These are phyloP conservation scores for Liopterus haemorrhoidalis DNA, from an alignment of 2,888 invertebrate species.

Conservation along the genomic window DNA sequence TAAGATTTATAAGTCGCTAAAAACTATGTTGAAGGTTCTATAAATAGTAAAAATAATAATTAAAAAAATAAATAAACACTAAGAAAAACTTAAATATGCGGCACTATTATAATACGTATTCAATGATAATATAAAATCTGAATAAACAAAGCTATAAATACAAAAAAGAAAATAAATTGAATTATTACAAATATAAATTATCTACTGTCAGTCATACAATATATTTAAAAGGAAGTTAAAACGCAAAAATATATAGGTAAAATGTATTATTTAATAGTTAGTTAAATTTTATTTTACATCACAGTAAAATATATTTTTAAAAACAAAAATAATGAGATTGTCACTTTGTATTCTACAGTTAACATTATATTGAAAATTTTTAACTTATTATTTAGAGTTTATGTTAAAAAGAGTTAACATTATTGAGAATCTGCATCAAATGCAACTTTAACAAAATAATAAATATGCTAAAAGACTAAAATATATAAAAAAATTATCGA, in stretches of 20 bases:
- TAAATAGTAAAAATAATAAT: conserved; percentile 37
- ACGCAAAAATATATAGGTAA: background rate
- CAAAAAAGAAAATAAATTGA: background rate
- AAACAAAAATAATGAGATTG: too few relatives aligned
- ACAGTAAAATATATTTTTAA: background rate
- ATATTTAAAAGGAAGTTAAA: too few relatives aligned
- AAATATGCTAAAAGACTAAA: conserved; percentile 22
- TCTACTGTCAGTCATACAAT: too few relatives aligned
- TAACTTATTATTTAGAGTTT: too few relatives aligned
- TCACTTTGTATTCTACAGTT: too few relatives aligned
- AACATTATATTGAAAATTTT: too few relatives aligned
- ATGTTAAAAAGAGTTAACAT: conserved; percentile 15
- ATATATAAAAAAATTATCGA: conserved; percentile 17
- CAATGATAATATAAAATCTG: background rate
- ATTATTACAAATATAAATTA: too few relatives aligned
- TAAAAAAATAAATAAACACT: conserved; percentile 30
- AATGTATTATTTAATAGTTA: background rate
- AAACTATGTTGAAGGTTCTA: conserved; percentile 36
- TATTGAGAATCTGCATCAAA: conserved; percentile 21
- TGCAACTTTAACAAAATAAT: conserved; percentile 23
- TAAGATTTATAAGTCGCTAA: conserved; percentile 38
- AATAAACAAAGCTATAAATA: conserved; percentile 8
- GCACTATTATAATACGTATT: conserved; percentile 10
- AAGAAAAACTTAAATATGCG: conserved; percentile 34
- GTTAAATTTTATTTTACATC: background rate